Percentiles rank a stretch among this genome's conserved stretches.
These are phyloP conservation scores for Drosophila eohydei DNA, from an alignment of 2,888 invertebrate genomes.

Conservation along the genomic window DNA sequence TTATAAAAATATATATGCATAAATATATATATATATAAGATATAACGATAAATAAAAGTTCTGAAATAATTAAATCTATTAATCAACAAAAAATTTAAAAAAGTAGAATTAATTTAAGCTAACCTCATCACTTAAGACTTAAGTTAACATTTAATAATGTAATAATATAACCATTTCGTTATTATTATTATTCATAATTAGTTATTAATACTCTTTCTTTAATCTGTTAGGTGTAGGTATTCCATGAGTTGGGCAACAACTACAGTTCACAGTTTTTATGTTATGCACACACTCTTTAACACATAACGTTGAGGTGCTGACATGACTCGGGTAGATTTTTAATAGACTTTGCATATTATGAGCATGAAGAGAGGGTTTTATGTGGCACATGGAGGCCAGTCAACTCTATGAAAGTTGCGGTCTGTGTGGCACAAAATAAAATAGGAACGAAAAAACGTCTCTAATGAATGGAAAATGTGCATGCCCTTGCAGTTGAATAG, in stretches of 20 bases:
- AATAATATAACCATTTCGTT: no score
- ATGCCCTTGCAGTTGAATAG: slow-evolving; percentile 48
- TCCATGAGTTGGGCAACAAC: background rate
- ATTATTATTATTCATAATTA: no score
- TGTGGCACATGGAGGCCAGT: slow-evolving; percentile 63
- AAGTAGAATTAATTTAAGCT: no score
- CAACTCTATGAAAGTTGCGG: slow-evolving; percentile 59
- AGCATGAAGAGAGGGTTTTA: slow-evolving; percentile 3
- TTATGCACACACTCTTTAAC: slow-evolving; percentile 39
- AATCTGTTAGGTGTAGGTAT: slow-evolving; percentile 18
- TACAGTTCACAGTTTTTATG: slow-evolving; percentile 13
- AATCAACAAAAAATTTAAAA: no score
- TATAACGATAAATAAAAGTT: no score
- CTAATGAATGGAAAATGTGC: slow-evolving; percentile 47
- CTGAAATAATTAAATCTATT: no score
- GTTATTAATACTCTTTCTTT: no score
- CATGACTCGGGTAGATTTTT: slow-evolving; percentile 65
- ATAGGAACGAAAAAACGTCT: slow-evolving; percentile 19
- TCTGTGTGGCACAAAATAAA: slow-evolving; percentile 15
- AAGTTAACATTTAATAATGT: no score
- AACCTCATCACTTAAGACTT: no score
- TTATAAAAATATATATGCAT: no score
- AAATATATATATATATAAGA: no score
- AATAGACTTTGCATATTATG: slow-evolving; percentile 60
- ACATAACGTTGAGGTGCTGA: slow-evolving; percentile 54